Evolutionary conservation across 2,888 invertebrate genomes (phyloP), one percentile per base, ranked within the genome.

Genomic region (Xestia rhomboidea): DNA sequence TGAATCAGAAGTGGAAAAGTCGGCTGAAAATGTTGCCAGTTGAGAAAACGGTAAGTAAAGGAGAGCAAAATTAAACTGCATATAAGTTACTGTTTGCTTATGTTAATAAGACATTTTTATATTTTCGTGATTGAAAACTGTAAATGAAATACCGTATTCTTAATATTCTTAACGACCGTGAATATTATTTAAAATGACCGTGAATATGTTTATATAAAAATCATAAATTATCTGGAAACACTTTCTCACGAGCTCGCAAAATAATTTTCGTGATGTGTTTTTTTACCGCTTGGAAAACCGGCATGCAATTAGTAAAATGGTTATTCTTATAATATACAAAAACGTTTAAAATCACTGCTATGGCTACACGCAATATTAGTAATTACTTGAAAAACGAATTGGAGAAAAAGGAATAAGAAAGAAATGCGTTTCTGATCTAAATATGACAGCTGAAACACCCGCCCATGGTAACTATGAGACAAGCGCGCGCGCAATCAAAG

Each of bases 401-500:
- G 54, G 11, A 60, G 34, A 60, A 49, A 57, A 15, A 0, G 15
- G 49, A 41, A 38, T 24, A 30, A 24, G 34, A 73, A 66, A 41
- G 27, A 68, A 75, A 63, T 68, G 18, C 66, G n/a, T 75, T 64
- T 49, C 7, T 38, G 51, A 27, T 69, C 71, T 66, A 60, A 72
- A 81, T 82, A 46, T 81, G 68, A 63, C 46, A 73, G 70, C 27
- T 68, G 54, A 44, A 74, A 70, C 34, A 68, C n/a, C 44, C 11
- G 30, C 51, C 62, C 30, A 79, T 34, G 27, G 57, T 63, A 73
- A 70, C 27, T 30, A 54, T 46, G 27, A 68, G 13, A 0, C 0
- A 49, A 54, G 49, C 54, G 82, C 71, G 72, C 62, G 71, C 82
- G 85, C 85, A 81, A 44, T 62, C 34, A 60, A 62, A 68, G 41